Evolutionary conservation across 35 echinoderm and acorn worm species (phyloP).

Genomic region (Apostichopus parvimensis): DNA sequence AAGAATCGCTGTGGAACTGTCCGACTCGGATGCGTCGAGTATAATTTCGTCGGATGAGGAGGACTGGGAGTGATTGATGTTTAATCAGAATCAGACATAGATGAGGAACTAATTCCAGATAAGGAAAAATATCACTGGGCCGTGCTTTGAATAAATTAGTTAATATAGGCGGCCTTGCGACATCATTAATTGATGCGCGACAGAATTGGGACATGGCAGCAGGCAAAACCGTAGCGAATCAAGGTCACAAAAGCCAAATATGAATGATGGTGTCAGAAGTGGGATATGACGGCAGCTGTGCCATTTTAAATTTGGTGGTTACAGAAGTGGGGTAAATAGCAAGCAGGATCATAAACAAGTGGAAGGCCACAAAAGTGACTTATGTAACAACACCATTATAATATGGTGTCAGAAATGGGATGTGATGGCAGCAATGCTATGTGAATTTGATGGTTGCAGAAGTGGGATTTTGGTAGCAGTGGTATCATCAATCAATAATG

Average conservation of each 20-base stretch:
- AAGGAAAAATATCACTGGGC: conserved; percentile 1
- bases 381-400: too few species aligned
- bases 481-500: too few species aligned
- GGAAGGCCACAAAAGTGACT: too few species aligned
- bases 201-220: not conserved
- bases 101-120: not conserved
- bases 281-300: not conserved
- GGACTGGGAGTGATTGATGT: conserved; percentile 3
- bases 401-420: too few species aligned
- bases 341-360: too few species aligned
- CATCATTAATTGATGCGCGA: not conserved
- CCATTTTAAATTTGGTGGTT: too few species aligned
- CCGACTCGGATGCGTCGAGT: conserved; percentile 63
- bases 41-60: not conserved
- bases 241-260: not conserved
- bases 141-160: not conserved
- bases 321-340: too few species aligned
- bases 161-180: not conserved
- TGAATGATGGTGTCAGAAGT: not conserved
- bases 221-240: not conserved
- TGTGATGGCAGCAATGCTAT: too few species aligned
- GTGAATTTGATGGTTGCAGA: too few species aligned
- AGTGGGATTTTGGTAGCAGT: too few species aligned
- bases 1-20: conserved; percentile 90
- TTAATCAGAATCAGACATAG: not conserved